Evolutionary conservation across 2,113 vertebrate species (phyloP).

Genomic region (Siphamia tubifer): DNA sequence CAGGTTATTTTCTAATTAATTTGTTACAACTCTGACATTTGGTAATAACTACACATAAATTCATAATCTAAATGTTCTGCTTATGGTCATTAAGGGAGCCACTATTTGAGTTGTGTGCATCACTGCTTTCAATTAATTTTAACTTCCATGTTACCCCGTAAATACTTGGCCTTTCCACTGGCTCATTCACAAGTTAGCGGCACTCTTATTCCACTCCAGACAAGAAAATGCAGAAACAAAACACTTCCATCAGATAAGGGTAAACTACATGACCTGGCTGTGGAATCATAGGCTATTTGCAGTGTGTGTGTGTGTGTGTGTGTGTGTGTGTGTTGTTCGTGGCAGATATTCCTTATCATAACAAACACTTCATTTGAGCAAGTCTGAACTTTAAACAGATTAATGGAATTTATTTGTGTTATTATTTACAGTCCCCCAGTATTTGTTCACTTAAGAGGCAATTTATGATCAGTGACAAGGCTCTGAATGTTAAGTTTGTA

Average conservation of each 20-base stretch:
- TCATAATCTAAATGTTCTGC: neutral
- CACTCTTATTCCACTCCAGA: neutral
- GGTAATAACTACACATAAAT: neutral
- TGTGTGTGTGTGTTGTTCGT: neutral
- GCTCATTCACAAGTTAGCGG: neutral
- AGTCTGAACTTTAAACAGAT: slow-evolving; percentile 19
- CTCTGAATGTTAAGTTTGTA: slow-evolving; percentile 28
- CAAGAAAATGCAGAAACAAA: neutral
- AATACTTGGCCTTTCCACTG: neutral
- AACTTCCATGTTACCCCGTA: neutral
- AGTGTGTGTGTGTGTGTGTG: neutral
- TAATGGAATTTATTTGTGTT: slow-evolving; percentile 35
- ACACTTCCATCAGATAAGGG: neutral
- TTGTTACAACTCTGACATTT: slow-evolving; percentile 22
- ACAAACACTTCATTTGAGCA: slow-evolving; percentile 24
- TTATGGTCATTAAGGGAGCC: neutral
- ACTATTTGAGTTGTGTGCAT: neutral
- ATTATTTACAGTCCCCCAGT: slow-evolving; percentile 4
- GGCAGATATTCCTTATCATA: slow-evolving; percentile 20
- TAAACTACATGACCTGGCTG: neutral
- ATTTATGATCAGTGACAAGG: slow-evolving; percentile 44
- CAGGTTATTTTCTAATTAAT: slow-evolving; percentile 1
- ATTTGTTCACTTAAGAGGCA: slow-evolving; percentile 12
- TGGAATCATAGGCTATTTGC: slow-evolving; percentile 10
- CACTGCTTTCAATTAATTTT: slow-evolving; percentile 1